Percentiles rank a stretch among this genome's conserved stretches.
Conservation (phyloP, 2,113 vertebrate species). For the Eolophus roseicapilla region DNA sequence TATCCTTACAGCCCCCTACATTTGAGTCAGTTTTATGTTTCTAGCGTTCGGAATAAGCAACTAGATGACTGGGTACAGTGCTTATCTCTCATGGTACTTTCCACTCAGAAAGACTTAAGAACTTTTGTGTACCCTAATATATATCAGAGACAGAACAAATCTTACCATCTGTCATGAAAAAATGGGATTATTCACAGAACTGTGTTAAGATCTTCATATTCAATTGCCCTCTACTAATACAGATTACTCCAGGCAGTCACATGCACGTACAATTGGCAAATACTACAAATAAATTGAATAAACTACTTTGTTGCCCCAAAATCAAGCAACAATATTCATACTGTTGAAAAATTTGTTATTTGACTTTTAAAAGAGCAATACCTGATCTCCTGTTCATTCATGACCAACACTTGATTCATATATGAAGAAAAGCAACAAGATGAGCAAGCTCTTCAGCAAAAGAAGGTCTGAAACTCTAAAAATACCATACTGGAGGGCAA, state of each 20-base stretch:
- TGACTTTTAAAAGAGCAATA: not conserved
- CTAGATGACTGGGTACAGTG: not conserved
- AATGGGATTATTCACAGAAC: not conserved
- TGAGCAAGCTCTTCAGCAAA: not conserved
- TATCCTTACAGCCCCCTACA: not conserved
- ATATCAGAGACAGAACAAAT: not conserved
- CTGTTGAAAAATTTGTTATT: not conserved
- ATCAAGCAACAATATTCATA: not conserved
- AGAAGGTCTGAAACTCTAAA: not conserved
- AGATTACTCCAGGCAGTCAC: not conserved
- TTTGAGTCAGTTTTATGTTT: not conserved
- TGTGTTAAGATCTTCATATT: not conserved
- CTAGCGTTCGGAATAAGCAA: not conserved
- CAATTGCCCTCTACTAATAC: not conserved
- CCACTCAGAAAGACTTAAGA: not conserved
- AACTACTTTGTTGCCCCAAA: not conserved
- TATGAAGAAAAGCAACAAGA: not conserved
- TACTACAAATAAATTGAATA: not conserved
- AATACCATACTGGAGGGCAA: not conserved
- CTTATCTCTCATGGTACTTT: not conserved
- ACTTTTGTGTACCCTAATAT: not conserved
- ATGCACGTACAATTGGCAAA: rapidly evolving
- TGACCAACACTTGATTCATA: not conserved
- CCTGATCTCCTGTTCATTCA: not conserved
- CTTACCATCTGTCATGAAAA: not conserved